Conservation (phyloP, 2,797 vertebrate species). For the Synaphobranchus kaupii region DNA sequence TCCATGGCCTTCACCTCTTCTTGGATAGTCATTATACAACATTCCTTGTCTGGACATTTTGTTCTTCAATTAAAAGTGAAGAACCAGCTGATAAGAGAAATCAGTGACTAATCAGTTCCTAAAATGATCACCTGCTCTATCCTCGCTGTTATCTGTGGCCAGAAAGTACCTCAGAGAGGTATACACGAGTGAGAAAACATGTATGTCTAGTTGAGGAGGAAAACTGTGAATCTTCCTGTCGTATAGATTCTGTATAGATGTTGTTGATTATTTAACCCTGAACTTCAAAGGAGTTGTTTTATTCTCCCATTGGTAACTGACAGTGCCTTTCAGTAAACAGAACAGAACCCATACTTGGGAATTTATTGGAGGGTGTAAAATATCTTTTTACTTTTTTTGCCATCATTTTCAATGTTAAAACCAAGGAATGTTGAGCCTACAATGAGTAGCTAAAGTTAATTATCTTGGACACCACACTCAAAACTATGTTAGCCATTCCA, state of each 20-base stretch:
- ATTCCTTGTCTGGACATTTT: neutral
- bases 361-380: neutral
- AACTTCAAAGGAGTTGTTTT: neutral
- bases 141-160: neutral
- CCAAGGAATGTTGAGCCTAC: neutral
- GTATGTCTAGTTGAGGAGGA: neutral
- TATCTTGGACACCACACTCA: constrained; percentile 8
- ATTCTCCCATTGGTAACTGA: neutral
- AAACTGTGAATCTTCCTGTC: neutral
- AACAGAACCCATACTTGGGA: neutral
- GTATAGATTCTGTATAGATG: neutral
- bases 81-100: constrained; percentile 6
- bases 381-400: neutral
- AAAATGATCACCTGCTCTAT: constrained; percentile 16
- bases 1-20: neutral
- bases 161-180: neutral
- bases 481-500: constrained; percentile 20
- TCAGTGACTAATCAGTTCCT: constrained; percentile 19
- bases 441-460: neutral
- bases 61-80: constrained; percentile 16
- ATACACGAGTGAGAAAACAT: neutral
- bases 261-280: neutral
- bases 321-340: neutral
- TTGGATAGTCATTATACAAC: neutral
- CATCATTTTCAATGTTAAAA: neutral